These are phyloP conservation scores for Polypedilum vanderplanki DNA, from an alignment of 1,140 invertebrate species.

Conservation along the genomic window DNA sequence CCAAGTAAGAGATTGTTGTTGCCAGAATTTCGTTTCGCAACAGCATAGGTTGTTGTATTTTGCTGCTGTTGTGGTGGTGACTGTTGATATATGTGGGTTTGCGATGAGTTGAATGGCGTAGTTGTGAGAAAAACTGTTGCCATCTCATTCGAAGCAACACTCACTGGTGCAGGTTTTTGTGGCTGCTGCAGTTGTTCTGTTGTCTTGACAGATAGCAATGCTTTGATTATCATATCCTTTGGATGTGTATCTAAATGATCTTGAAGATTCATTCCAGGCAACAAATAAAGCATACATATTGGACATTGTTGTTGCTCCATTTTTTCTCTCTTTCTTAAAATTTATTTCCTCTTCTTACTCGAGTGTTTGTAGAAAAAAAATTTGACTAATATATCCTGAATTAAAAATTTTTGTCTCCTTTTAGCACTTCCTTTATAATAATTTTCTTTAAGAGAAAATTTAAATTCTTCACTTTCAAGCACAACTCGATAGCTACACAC, in stretches of 20 bases:
- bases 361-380: constrained; percentile 14
- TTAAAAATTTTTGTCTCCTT: not conserved
- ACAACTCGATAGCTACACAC: not conserved
- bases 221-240: constrained; percentile 77
- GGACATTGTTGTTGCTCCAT: constrained; percentile 59
- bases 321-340: constrained; percentile 41
- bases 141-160: not conserved
- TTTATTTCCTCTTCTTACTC: not conserved
- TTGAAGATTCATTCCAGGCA: constrained; percentile 70
- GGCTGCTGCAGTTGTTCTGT: constrained; percentile 26
- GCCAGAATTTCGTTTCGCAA: constrained; percentile 33
- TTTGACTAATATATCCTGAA: constrained; percentile 20
- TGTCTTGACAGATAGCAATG: constrained; percentile 50
- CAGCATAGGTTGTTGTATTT: not conserved
- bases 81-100: constrained; percentile 32
- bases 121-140: constrained; percentile 31
- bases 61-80: constrained; percentile 32
- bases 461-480: not conserved
- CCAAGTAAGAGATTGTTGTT: constrained; percentile 25
- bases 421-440: too few species aligned
- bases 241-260: constrained; percentile 75
- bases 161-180: constrained; percentile 14
- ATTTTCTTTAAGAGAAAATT: too few species aligned
- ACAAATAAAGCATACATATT: constrained; percentile 71
- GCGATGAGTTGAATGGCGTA: constrained; percentile 33